phyloP scores from a whole-genome alignment of 2,797 vertebrate genomes.

The Bucorvus abyssinicus region DNA sequence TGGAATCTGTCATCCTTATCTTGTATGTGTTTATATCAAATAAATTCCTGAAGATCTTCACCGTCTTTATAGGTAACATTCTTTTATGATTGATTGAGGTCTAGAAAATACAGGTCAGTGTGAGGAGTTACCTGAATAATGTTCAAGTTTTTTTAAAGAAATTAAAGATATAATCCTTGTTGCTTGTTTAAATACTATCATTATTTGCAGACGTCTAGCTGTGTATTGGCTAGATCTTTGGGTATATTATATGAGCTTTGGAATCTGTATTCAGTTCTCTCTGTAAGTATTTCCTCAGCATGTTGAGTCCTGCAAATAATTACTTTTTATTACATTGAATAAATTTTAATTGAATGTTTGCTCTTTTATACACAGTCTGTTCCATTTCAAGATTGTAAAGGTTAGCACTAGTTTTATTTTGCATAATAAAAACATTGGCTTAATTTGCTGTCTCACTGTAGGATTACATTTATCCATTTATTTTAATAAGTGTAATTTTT shows the following conservation, averaged over 20 bases:
- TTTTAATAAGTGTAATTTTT: not conserved
- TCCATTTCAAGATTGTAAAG: not conserved
- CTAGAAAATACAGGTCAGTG: not conserved
- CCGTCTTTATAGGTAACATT: not conserved
- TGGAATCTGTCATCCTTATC: not conserved
- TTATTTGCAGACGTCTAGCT: not conserved
- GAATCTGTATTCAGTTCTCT: not conserved
- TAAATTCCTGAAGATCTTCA: not conserved
- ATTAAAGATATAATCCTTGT: not conserved
- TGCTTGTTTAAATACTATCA: not conserved
- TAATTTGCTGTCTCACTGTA: not conserved
- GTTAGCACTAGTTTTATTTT: not conserved
- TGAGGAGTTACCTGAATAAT: not conserved
- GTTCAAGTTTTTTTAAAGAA: not conserved
- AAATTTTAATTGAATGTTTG: conserved; percentile 2
- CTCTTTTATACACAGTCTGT: not conserved
- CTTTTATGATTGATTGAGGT: not conserved
- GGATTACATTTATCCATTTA: not conserved
- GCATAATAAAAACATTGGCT: not conserved
- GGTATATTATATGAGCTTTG: not conserved
- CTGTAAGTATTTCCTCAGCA: not conserved
- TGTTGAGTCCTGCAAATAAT: not conserved
- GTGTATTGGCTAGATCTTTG: not conserved
- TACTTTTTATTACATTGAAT: not conserved
- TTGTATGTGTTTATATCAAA: not conserved